These are phyloP conservation scores for Hylaeus volcanicus DNA, from an alignment of 1,140 invertebrate genomes.

Conservation along the genomic window DNA sequence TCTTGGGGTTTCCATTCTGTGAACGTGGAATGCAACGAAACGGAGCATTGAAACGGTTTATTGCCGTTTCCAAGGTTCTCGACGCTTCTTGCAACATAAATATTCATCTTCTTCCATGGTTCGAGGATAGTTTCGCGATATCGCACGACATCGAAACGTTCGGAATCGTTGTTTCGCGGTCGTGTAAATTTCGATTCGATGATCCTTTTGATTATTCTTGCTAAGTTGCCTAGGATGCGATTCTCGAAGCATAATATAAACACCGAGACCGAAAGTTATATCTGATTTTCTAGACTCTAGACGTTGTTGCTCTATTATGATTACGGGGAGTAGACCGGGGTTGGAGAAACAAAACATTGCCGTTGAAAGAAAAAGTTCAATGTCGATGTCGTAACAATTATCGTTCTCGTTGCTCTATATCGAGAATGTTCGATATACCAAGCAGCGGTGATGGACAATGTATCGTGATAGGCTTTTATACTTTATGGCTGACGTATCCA, in stretches of 20 bases:
- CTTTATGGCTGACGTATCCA: not conserved
- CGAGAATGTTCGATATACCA: not conserved
- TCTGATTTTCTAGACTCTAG: too few relatives aligned
- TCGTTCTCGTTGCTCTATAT: slow-evolving; percentile 1
- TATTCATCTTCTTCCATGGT: slow-evolving; percentile 57
- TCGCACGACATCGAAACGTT: slow-evolving; percentile 33
- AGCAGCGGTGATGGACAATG: not conserved
- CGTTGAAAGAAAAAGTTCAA: not conserved
- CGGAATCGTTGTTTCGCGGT: slow-evolving; percentile 27
- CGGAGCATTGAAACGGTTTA: slow-evolving; percentile 60
- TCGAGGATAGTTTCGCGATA: slow-evolving; percentile 49
- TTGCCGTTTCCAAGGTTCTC: slow-evolving; percentile 49
- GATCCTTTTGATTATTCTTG: not conserved
- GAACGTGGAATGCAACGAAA: slow-evolving; percentile 55
- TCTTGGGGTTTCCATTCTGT: slow-evolving; percentile 11
- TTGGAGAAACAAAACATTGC: too few relatives aligned
- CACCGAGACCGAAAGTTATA: not conserved
- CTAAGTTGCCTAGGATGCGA: not conserved
- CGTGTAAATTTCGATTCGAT: not conserved
- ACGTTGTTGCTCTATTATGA: too few relatives aligned
- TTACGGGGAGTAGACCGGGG: too few relatives aligned
- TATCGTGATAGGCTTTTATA: not conserved
- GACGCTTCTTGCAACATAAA: slow-evolving; percentile 55
- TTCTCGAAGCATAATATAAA: not conserved
- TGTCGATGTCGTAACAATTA: slow-evolving; percentile 18